phyloP scores from a whole-genome alignment of 1,140 invertebrate genomes.

The Hesperophylax magnus region DNA sequence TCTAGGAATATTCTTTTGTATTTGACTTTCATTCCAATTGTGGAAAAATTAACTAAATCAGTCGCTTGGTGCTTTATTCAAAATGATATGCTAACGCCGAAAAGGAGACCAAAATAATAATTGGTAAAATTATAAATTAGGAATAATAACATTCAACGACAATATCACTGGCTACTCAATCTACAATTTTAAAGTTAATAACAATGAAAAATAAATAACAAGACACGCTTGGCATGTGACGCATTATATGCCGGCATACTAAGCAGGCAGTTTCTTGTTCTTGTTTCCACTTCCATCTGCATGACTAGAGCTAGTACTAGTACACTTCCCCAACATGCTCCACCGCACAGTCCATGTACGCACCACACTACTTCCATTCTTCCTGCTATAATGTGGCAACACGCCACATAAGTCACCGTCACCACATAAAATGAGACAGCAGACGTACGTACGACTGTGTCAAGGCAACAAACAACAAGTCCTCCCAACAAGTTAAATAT shows the following conservation, averaged over 20 bases:
- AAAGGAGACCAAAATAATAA: neutral
- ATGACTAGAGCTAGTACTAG: conserved; percentile 25
- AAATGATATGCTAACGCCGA: neutral
- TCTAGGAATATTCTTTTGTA: conserved; percentile 3
- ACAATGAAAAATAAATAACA: conserved; percentile 49
- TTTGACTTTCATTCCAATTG: neutral
- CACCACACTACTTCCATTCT: neutral
- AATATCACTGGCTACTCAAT: conserved; percentile 41
- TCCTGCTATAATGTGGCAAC: neutral
- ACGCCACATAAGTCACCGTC: conserved; percentile 3
- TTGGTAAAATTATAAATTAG: conserved; percentile 30
- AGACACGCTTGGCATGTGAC: conserved; percentile 53
- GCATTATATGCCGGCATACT: conserved; percentile 38
- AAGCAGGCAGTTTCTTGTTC: conserved; percentile 21
- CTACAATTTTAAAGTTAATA: conserved; percentile 44
- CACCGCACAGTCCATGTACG: too few relatives aligned
- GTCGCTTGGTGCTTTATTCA: neutral
- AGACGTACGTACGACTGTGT: conserved; percentile 9
- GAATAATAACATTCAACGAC: conserved; percentile 45
- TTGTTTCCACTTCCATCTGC: neutral
- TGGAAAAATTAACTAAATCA: conserved; percentile 7
- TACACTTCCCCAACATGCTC: neutral
- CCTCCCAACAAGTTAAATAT: conserved; percentile 20
- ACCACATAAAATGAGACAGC: neutral
- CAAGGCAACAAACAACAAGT: conserved; percentile 23